Evolutionary conservation across 2,888 invertebrate genomes (phyloP), one percentile per base, ranked within the genome.

Genomic region (Atrina japonica): DNA sequence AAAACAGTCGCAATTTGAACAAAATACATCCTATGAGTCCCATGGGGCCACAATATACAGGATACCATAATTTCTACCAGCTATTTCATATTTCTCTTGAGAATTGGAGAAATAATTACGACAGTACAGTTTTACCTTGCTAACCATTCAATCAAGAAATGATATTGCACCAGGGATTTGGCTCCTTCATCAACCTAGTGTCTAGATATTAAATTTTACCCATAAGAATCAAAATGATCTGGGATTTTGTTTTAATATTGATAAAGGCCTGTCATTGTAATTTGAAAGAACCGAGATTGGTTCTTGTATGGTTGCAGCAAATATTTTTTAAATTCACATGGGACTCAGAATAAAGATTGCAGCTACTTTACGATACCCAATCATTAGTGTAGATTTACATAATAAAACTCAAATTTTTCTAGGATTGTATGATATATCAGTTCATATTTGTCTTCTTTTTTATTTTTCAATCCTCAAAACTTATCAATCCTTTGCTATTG

Each of bases 41-140:
- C 66, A 30, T 16, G 60, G 66, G 70, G 21, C 53, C 27, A 47
- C n/a, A 52, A 49, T 41, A 61, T 53, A 53, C 60, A 53, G 66
- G 64, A 70, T 56, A 49, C 66, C 40, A 60, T 70, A 66, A 66
- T 70, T 61, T 61, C 70, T 60, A 47, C 43, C 43, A 66, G 61
- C 65, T 61, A 70, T 70, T 59, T 61, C 66, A 70, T 66, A 66
- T 70, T 66, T 70, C 70, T 64, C 70, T 29, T 7, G 61, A 49
- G 70, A 53, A 27, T 21, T 45, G 18, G 18, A 49, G 55, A 55
- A 59, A 70, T 70, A 66, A 70, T 70, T 66, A 66, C 61, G 61
- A 55, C 55, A 41, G 27, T 50, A 55, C 53, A 41, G 49, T 50
- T 49, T 35, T 66, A 66, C 70, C 58, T 66, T 49, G 21, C 23